phyloP scores from a whole-genome alignment of 2,888 invertebrate species.

The Ophion ellenae region DNA sequence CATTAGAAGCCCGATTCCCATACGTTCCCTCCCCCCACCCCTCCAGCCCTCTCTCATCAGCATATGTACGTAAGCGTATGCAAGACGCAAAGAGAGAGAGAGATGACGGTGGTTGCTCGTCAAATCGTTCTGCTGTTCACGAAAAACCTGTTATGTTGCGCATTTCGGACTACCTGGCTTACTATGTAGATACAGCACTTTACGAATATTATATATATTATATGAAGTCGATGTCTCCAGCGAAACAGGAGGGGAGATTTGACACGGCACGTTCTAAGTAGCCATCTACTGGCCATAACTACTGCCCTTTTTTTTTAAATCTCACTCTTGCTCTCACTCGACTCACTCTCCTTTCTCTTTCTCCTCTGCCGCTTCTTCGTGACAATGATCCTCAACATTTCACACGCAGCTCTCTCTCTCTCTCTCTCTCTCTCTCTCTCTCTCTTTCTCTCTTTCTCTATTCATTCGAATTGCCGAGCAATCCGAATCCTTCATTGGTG shows the following conservation, averaged over 20 bases:
- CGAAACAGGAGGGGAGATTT: slow-evolving; percentile 71
- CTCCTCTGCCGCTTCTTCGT: slow-evolving; percentile 3
- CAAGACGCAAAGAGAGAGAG: background rate
- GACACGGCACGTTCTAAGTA: slow-evolving; percentile 78
- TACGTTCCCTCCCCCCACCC: slow-evolving; percentile 12
- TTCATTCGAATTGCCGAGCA: background rate
- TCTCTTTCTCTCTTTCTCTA: too few relatives aligned
- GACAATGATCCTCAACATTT: slow-evolving; percentile 32
- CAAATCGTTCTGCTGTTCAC: slow-evolving; percentile 71
- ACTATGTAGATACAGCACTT: slow-evolving; percentile 70
- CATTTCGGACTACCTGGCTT: slow-evolving; percentile 70
- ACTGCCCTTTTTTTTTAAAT: slow-evolving; percentile 37
- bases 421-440: slow-evolving; percentile 15
- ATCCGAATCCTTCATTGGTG: too few relatives aligned
- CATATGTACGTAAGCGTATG: slow-evolving; percentile 31
- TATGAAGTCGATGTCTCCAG: slow-evolving; percentile 56
- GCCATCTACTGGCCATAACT: slow-evolving; percentile 76
- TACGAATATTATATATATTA: slow-evolving; percentile 52
- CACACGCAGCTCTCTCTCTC: slow-evolving; percentile 32
- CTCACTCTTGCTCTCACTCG: slow-evolving; percentile 1
- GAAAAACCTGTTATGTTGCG: slow-evolving; percentile 73
- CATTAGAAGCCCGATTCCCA: slow-evolving; percentile 73
- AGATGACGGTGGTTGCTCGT: slow-evolving; percentile 57
- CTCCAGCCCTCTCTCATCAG: slow-evolving; percentile 15
- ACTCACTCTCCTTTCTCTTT: slow-evolving; percentile 69